Base-by-base conservation (phyloP, 2,797 vertebrate genomes). In the Sebastes kiyomatsui region DNA sequence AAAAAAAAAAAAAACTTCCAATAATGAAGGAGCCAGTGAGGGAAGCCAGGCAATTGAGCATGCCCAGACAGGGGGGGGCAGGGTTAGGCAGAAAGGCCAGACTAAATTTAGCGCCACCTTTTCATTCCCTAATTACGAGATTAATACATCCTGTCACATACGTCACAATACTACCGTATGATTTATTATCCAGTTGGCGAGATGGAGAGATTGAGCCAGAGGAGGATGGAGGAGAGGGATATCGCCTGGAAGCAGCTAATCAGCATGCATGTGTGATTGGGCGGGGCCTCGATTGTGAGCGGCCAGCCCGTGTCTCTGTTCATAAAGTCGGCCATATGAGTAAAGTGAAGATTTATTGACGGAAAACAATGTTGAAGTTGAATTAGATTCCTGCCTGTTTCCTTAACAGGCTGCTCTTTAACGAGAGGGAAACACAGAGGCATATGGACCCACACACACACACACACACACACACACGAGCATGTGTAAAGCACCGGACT, bases 101-200 rank as follows among this genome's bases (percentile, higher is more conserved):
- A 88, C 93, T 95, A 95, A 94, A 96, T 95, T 95, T 94, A 95
- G 93, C 82, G 49, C 87, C 87, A 94, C 93, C 90, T 95, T 94
- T 94, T 93, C 92, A 89, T 91, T 93, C 85, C 90, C 84, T 95
- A 95, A 95, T 95, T 94, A 94, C 76, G 83, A 93, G 92, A 96
- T 96, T 94, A 95, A 96, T 95, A 94, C 82, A 88, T 90, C 89
- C 92, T 89, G 93, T 94, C 93, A 92, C 86, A 87, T 84, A 92
- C 71, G 92, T 94, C 92, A 94, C 92, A 93, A 93, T 92, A 89
- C 84, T 22, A 87, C 74, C 78, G 68, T 33, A 46, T 93, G 93
- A 94, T 94, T 94, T 93, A 94, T 94, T 88, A 94, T 91, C 87
- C 85, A 70, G 82, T 54, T 23, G 42, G 81, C 59, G 77, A 92